Evolutionary conservation across 1,140 invertebrate genomes (phyloP).

Genomic region (Neocloeon triangulifer): DNA sequence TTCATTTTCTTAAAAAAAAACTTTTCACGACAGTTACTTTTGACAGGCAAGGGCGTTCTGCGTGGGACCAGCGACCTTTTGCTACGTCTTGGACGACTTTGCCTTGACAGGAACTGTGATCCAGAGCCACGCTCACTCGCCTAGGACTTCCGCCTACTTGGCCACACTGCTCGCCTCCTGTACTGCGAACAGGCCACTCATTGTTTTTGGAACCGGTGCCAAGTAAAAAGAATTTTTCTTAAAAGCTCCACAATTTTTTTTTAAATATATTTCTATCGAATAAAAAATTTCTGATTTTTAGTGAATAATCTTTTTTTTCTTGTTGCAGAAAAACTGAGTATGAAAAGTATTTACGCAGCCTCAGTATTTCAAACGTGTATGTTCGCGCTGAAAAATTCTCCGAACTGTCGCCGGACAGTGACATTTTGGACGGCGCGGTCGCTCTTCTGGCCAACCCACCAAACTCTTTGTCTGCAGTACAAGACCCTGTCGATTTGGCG

Average conservation of each 20-base stretch:
- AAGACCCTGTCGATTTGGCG: slow-evolving; percentile 46
- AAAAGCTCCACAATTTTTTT: neutral
- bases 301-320: neutral
- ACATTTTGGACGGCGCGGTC: slow-evolving; percentile 37
- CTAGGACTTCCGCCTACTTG: slow-evolving; percentile 46
- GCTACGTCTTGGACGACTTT: slow-evolving; percentile 32
- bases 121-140: slow-evolving; percentile 48
- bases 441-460: slow-evolving; percentile 47
- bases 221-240: slow-evolving; percentile 16
- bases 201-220: slow-evolving; percentile 30
- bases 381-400: slow-evolving; percentile 33
- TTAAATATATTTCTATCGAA: too few species aligned
- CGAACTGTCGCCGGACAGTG: slow-evolving; percentile 25
- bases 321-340: slow-evolving; percentile 23
- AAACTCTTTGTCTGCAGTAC: slow-evolving; percentile 48
- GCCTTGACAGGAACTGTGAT: slow-evolving; percentile 43
- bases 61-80: slow-evolving; percentile 43
- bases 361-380: slow-evolving; percentile 27
- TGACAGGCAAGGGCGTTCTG: slow-evolving; percentile 50
- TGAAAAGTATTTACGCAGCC: slow-evolving; percentile 22
- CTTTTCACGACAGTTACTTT: too few species aligned
- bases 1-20: slow-evolving; percentile 1
- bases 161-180: slow-evolving; percentile 36
- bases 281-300: neutral
- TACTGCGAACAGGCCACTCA: slow-evolving; percentile 28